Conservation (phyloP, 2,797 vertebrate genomes). For the Lithobates pipiens region DNA sequence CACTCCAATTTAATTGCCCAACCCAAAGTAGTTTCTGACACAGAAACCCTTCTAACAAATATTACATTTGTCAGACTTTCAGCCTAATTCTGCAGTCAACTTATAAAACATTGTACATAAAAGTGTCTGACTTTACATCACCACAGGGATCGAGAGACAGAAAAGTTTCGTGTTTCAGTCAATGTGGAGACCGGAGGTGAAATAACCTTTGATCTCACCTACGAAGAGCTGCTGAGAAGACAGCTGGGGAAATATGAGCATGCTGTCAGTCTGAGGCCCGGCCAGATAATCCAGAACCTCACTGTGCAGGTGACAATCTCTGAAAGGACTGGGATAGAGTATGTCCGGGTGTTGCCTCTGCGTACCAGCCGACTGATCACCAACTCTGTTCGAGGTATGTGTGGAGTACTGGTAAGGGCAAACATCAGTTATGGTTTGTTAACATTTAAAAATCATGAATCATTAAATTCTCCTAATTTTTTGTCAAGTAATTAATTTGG, state of each 20-base stretch:
- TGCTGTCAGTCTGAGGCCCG: slow-evolving; percentile 77
- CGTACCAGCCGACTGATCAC: slow-evolving; percentile 76
- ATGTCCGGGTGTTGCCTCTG: slow-evolving; percentile 79
- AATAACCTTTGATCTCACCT: slow-evolving; percentile 78
- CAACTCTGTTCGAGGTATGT: slow-evolving; percentile 74
- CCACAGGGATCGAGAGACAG: slow-evolving; percentile 80
- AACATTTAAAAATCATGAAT: no score
- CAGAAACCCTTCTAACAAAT: no score
- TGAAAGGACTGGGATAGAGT: slow-evolving; percentile 80
- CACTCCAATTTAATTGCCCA: no score
- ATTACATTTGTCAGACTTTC: background rate
- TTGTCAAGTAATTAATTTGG: no score
- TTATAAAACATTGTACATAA: background rate
- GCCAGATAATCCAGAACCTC: slow-evolving; percentile 81
- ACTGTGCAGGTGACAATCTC: slow-evolving; percentile 79
- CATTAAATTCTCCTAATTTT: no score
- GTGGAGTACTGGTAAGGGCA: background rate
- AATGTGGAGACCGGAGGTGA: slow-evolving; percentile 77
- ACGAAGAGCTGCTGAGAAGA: slow-evolving; percentile 81
- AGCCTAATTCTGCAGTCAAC: no score
- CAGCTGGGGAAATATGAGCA: slow-evolving; percentile 82
- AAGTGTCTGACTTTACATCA: background rate
- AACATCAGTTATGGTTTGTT: background rate
- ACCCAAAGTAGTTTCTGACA: no score
- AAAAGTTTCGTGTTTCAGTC: slow-evolving; percentile 84